These are phyloP conservation scores for Scrobipalpa costella DNA, from an alignment of 2,888 invertebrate species.

Conservation along the genomic window DNA sequence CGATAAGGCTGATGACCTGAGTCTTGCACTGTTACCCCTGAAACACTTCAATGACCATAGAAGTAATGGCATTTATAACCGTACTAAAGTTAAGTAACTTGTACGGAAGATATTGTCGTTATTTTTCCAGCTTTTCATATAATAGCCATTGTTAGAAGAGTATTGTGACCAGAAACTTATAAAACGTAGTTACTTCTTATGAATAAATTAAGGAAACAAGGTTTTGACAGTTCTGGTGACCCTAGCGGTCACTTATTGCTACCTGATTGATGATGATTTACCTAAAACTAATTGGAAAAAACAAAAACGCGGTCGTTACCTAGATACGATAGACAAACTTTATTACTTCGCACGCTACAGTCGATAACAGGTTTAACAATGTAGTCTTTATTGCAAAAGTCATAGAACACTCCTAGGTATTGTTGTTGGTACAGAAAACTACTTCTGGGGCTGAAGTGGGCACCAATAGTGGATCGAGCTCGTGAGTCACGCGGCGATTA, in stretches of 20 bases:
- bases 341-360: not conserved
- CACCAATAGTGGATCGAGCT: conserved; percentile 12
- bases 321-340: not conserved
- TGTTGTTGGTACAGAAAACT: conserved; percentile 8
- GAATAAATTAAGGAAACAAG: no score
- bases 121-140: not conserved
- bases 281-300: not conserved
- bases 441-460: not conserved
- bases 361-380: not conserved
- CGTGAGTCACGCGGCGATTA: conserved; percentile 31
- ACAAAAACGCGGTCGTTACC: not conserved
- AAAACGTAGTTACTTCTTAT: not conserved
- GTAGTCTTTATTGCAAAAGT: not conserved
- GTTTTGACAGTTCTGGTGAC: no score
- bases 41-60: conserved; percentile 20
- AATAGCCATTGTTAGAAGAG: not conserved
- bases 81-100: conserved; percentile 11
- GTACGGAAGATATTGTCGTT: not conserved
- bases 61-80: conserved; percentile 2
- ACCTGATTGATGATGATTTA: not conserved
- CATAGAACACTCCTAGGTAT: conserved; percentile 3
- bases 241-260: not conserved
- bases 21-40: conserved; percentile 21
- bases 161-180: not conserved
- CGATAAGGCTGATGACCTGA: conserved; percentile 45